Percentiles rank a stretch among this genome's conserved stretches.
Evolutionary conservation across 2,113 vertebrate species (phyloP).

Genomic region (Phaethornis superciliosus): DNA sequence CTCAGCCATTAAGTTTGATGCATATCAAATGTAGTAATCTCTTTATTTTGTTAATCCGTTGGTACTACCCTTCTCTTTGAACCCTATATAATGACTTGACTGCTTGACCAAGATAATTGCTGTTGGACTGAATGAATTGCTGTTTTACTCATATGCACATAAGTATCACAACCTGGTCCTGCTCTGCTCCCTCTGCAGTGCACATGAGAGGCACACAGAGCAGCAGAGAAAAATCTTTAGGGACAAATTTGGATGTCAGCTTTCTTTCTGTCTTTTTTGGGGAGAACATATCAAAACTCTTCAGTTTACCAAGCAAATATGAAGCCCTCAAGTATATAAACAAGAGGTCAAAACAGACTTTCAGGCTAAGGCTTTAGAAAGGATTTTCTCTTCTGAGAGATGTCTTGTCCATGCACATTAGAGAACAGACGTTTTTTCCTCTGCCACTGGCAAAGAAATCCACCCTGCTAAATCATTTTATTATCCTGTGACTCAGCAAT

Average conservation of each 20-base stretch:
- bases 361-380: not conserved
- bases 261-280: not conserved
- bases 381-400: slow-evolving; percentile 17
- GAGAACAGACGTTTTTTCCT: not conserved
- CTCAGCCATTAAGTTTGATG: not conserved
- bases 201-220: not conserved
- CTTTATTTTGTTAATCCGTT: not conserved
- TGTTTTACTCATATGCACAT: not conserved
- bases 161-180: not conserved
- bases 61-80: not conserved
- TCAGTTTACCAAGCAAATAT: not conserved
- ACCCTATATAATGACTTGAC: not conserved
- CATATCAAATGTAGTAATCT: not conserved
- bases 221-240: not conserved
- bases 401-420: not conserved
- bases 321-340: not conserved
- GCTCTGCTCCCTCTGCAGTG: not conserved
- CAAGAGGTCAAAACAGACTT: not conserved
- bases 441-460: slow-evolving; percentile 3
- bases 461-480: not conserved
- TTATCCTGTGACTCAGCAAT: slow-evolving; percentile 4
- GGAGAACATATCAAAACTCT: not conserved
- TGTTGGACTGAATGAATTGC: not conserved
- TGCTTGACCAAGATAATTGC: slow-evolving; percentile 17
- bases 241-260: not conserved